A percentile compares a stretch with the other conserved stretches of the same genome.
These are phyloP conservation scores for Ephydatia muelleri DNA, from an alignment of 37 sponge, comb jelly and placozoan genomes.

Conservation along the genomic window DNA sequence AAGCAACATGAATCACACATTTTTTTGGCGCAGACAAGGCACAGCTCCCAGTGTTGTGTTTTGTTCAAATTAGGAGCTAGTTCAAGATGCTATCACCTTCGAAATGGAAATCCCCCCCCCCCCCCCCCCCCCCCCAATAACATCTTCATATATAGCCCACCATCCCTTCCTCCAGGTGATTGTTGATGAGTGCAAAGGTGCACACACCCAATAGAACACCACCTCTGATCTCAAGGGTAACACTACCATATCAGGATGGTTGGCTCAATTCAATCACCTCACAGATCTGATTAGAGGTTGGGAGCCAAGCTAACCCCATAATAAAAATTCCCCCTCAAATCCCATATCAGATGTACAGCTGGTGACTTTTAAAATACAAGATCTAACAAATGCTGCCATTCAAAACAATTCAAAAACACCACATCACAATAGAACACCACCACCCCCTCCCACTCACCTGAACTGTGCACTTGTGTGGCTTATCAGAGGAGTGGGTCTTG, in stretches of 20 bases:
- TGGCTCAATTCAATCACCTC: neutral
- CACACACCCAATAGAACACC: too few relatives aligned
- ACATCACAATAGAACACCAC: neutral
- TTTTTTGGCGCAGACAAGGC: too few relatives aligned
- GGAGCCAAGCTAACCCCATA: neutral
- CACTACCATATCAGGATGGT: neutral
- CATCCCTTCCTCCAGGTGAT: too few relatives aligned
- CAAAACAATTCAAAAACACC: neutral
- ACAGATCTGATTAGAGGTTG: conserved; percentile 5
- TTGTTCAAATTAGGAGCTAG: too few relatives aligned
- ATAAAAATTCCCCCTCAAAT: neutral
- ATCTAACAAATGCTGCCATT: neutral
- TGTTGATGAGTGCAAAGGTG: too few relatives aligned
- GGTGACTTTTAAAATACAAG: neutral
- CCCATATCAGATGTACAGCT: neutral
- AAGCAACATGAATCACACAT: too few relatives aligned
- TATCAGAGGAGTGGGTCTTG: conserved; percentile 29
- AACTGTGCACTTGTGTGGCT: conserved; percentile 47
- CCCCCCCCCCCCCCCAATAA: too few relatives aligned
- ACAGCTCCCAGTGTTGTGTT: too few relatives aligned
- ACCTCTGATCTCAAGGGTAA: too few relatives aligned
- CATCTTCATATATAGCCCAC: too few relatives aligned
- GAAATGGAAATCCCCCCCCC: too few relatives aligned
- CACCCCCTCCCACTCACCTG: conserved; percentile 31
- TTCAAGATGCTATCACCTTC: too few relatives aligned